Conservation (phyloP, 2,888 invertebrate genomes). For the Andrena camellia region DNA sequence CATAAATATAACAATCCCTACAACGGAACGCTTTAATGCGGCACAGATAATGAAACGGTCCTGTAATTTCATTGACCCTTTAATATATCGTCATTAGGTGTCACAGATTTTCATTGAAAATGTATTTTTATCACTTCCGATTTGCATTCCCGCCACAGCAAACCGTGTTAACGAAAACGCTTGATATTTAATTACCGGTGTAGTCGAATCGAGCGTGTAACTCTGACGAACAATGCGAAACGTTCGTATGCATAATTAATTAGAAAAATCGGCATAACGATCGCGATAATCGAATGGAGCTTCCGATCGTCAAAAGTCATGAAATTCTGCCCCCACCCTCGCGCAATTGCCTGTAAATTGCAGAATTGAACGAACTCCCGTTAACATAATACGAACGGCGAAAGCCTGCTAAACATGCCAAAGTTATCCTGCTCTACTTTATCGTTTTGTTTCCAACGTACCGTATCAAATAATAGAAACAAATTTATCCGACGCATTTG, state of each 20-base stretch:
- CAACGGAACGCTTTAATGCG: background rate
- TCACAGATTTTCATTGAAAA: conserved; percentile 17
- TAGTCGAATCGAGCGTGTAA: conserved; percentile 9
- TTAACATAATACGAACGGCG: conserved; percentile 33
- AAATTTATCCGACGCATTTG: background rate
- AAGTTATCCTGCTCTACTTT: background rate
- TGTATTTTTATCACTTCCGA: background rate
- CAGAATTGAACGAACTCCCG: conserved; percentile 15
- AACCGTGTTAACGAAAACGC: conserved; percentile 34
- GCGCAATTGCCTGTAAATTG: conserved; percentile 32
- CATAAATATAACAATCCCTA: background rate
- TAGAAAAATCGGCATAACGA: conserved; percentile 28
- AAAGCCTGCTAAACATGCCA: conserved; percentile 29
- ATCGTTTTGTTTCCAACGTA: conserved; percentile 7
- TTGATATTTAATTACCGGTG: conserved; percentile 48
- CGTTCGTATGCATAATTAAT: conserved; percentile 43
- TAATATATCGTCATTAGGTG: background rate
- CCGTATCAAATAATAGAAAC: background rate
- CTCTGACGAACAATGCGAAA: conserved; percentile 34
- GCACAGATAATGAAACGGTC: conserved; percentile 3
- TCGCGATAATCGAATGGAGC: conserved; percentile 23
- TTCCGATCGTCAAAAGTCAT: conserved; percentile 12
- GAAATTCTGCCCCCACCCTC: conserved; percentile 4
- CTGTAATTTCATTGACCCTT: conserved; percentile 12
- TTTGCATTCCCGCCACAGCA: conserved; percentile 20